Evolutionary conservation across 2,888 invertebrate genomes (phyloP).

Genomic region (Eustalomyia histrio): DNA sequence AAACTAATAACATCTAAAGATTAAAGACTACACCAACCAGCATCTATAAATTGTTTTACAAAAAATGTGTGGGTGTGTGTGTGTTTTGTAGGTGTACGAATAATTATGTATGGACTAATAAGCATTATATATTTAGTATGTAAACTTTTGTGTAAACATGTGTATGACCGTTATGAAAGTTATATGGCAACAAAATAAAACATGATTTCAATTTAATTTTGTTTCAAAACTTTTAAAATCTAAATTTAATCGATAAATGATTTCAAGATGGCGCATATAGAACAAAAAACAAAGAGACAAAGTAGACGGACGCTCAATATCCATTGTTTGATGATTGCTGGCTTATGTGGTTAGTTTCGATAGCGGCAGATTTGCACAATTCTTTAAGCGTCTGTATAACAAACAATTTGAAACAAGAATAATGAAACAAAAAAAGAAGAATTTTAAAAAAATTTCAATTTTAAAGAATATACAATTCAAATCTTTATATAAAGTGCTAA

Average conservation of each 20-base stretch:
- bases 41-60: slow-evolving; percentile 41
- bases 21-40: slow-evolving; percentile 19
- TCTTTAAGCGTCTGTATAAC: slow-evolving; percentile 79
- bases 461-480: slow-evolving; percentile 26
- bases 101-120: not conserved
- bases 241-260: slow-evolving; percentile 28
- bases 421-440: slow-evolving; percentile 69
- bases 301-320: slow-evolving; percentile 64
- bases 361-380: slow-evolving; percentile 75
- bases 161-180: slow-evolving; percentile 33
- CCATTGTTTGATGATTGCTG: slow-evolving; percentile 69
- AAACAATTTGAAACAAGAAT: slow-evolving; percentile 70
- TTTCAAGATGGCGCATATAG: slow-evolving; percentile 41
- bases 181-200: slow-evolving; percentile 43
- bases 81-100: not conserved
- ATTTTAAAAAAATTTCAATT: slow-evolving; percentile 71
- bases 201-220: not conserved
- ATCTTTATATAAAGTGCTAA: slow-evolving; percentile 41
- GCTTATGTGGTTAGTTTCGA: slow-evolving; percentile 67
- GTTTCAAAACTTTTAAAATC: slow-evolving; percentile 17
- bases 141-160: slow-evolving; percentile 28
- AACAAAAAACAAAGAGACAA: slow-evolving; percentile 38
- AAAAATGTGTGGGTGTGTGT: not conserved
- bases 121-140: not conserved
- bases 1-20: not conserved